These are phyloP conservation scores for Meloidogyne chitwoodi DNA, from an alignment of 1,140 invertebrate species.

Conservation along the genomic window DNA sequence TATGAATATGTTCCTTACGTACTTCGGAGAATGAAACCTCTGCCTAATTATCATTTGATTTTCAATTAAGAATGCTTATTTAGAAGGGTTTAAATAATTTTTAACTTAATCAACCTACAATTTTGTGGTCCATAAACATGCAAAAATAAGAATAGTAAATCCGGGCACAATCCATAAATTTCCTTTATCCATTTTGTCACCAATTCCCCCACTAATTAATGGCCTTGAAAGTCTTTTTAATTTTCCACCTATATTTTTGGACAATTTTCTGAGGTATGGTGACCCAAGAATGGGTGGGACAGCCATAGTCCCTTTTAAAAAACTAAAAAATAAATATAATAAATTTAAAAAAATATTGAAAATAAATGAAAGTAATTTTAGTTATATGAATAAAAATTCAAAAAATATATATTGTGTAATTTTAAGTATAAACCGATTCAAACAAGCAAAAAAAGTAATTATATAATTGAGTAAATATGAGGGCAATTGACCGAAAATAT, in stretches of 20 bases:
- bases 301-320: not conserved
- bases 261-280: conserved; percentile 13
- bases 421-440: no score
- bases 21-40: no score
- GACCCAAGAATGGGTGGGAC: conserved; percentile 19
- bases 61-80: not conserved
- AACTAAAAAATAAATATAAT: not conserved
- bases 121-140: conserved; percentile 32
- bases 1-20: not conserved
- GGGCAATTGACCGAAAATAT: not conserved
- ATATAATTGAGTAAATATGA: not conserved
- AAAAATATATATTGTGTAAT: no score
- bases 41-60: not conserved
- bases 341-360: no score
- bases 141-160: conserved; percentile 29
- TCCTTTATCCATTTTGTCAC: conserved; percentile 36
- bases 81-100: no score
- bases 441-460: not conserved
- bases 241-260: conserved; percentile 16
- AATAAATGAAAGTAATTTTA: no score
- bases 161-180: conserved; percentile 35
- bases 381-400: no score
- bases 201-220: conserved; percentile 30
- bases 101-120: conserved; percentile 11
- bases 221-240: conserved; percentile 25